A percentile compares a stretch with the other conserved stretches of the same genome.
Conservation (phyloP, 2,113 vertebrate genomes). For the Sylvietta virens region DNA sequence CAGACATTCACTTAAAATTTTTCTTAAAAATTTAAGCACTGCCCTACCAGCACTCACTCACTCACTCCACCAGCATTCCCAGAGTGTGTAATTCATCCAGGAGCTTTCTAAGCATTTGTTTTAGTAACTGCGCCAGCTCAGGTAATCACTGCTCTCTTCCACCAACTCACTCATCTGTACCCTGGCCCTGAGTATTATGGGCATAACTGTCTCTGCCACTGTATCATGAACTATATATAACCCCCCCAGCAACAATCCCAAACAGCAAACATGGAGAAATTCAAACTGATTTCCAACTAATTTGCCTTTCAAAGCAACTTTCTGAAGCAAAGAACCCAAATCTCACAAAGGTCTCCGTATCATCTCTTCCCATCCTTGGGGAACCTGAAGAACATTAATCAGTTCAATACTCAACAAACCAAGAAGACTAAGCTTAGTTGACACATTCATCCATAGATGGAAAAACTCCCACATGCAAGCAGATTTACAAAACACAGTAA, state of each 20-base stretch:
- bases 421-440: background rate
- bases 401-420: background rate
- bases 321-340: background rate
- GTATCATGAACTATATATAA: background rate
- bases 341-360: background rate
- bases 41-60: background rate
- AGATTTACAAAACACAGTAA: background rate
- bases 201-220: background rate
- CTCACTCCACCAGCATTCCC: background rate
- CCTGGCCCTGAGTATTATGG: background rate
- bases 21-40: background rate
- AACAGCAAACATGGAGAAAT: background rate
- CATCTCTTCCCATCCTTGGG: background rate
- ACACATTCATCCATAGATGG: background rate
- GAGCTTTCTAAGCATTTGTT: background rate
- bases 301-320: background rate
- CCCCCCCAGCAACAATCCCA: background rate
- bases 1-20: accelerated
- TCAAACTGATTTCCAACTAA: background rate
- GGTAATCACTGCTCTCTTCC: background rate
- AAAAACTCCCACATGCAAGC: background rate
- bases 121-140: background rate
- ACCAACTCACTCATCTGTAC: background rate
- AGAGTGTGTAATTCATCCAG: background rate
- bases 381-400: background rate